Conservation (phyloP, 2,888 invertebrate genomes). For the Pyralis farinalis region DNA sequence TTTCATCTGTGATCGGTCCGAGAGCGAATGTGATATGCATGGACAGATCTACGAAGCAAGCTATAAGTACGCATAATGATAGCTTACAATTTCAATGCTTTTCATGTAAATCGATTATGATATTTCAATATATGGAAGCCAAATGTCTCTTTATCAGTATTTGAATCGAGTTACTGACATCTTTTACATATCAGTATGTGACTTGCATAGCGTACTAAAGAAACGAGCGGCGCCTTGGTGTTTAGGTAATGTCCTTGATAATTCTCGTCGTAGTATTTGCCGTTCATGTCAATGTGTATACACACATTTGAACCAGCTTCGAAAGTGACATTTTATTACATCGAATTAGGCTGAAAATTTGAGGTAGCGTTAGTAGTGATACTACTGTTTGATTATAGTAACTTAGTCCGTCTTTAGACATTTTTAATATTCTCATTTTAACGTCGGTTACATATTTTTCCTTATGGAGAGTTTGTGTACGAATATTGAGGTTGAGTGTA, state of each 20-base stretch:
- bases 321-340: conserved; percentile 63
- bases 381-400: conserved; percentile 45
- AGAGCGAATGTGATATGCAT: conserved; percentile 40
- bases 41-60: conserved; percentile 26
- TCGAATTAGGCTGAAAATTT: conserved; percentile 69
- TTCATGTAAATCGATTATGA: conserved; percentile 43
- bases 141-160: conserved; percentile 66
- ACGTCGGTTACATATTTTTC: conserved; percentile 37
- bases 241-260: conserved; percentile 50
- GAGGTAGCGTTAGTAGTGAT: conserved; percentile 46
- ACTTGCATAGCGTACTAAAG: conserved; percentile 67
- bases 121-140: conserved; percentile 41
- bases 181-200: conserved; percentile 77
- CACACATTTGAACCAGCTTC: conserved; percentile 49
- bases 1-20: conserved; percentile 64
- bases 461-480: conserved; percentile 30
- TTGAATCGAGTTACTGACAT: conserved; percentile 65
- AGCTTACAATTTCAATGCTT: conserved; percentile 53
- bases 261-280: conserved; percentile 61
- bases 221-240: conserved; percentile 56
- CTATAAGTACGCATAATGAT: conserved; percentile 32
- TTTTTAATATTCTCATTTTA: conserved; percentile 45
- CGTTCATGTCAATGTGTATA: conserved; percentile 54
- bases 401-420: conserved; percentile 48
- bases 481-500: conserved; percentile 29